phyloP scores from a whole-genome alignment of 2,797 vertebrate species.

The Cyclura pinguis region DNA sequence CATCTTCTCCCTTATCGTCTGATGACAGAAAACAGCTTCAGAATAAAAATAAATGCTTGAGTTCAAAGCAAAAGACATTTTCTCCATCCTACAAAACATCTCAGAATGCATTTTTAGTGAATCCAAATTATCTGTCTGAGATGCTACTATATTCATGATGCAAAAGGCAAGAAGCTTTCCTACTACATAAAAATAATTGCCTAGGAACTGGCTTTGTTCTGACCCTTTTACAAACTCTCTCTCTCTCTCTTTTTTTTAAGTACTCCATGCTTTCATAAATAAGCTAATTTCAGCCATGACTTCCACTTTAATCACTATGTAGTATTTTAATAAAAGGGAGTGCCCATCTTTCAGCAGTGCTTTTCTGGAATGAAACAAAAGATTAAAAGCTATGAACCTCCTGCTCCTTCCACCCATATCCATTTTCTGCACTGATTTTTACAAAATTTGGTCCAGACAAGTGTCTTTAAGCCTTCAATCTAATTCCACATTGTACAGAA shows the following conservation, averaged over 20 bases:
- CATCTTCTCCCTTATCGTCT: not conserved
- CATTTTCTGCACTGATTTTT: not conserved
- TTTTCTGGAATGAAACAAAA: constrained; percentile 38
- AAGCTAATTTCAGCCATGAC: constrained; percentile 42
- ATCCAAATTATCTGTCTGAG: not conserved
- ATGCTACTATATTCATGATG: constrained; percentile 54
- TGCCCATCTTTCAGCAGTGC: not conserved
- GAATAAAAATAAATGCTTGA: constrained; percentile 10
- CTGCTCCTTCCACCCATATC: too few relatives aligned
- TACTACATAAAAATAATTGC: constrained; percentile 61
- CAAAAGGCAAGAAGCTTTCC: constrained; percentile 15
- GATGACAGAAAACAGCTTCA: constrained; percentile 36
- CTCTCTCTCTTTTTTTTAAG: constrained; percentile 19
- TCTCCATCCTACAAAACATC: constrained; percentile 31
- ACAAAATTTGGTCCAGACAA: not conserved
- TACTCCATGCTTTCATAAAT: constrained; percentile 49
- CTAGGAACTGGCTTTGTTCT: constrained; percentile 61
- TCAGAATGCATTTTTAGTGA: not conserved
- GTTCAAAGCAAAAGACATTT: constrained; percentile 22
- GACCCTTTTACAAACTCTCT: constrained; percentile 45
- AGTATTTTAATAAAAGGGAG: constrained; percentile 14
- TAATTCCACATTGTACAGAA: not conserved
- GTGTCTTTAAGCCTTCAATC: not conserved
- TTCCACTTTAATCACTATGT: constrained; percentile 43
- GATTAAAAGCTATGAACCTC: not conserved